Percentiles rank a stretch among this genome's conserved stretches.
These are phyloP conservation scores for Nemoura dubitans DNA, from an alignment of 2,888 invertebrate genomes.

Conservation along the genomic window DNA sequence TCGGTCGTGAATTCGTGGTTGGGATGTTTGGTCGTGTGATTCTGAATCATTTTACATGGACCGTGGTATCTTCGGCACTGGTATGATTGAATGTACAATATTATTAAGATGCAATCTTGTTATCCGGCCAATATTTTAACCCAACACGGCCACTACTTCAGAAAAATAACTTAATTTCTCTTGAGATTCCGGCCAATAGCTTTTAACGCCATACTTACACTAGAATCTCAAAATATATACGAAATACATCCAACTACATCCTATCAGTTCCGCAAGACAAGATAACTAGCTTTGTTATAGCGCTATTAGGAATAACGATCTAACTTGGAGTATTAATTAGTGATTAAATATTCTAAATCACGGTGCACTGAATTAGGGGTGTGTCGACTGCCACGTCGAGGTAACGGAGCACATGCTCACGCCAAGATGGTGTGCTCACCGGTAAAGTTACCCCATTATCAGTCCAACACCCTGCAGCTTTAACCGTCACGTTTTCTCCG, in stretches of 20 bases:
- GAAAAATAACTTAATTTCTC: too few relatives aligned
- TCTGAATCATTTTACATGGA: too few relatives aligned
- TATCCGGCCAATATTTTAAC: too few relatives aligned
- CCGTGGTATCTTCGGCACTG: too few relatives aligned
- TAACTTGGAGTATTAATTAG: not conserved
- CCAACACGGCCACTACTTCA: too few relatives aligned
- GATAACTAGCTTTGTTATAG: not conserved
- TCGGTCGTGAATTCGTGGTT: not conserved
- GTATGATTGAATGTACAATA: too few relatives aligned
- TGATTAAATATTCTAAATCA: slow-evolving; percentile 12
- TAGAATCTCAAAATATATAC: not conserved
- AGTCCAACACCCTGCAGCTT: not conserved
- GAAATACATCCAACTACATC: not conserved
- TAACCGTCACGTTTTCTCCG: not conserved
- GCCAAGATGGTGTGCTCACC: not conserved
- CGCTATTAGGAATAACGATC: not conserved
- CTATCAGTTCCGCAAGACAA: not conserved
- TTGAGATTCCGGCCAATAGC: not conserved
- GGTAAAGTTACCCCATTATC: not conserved
- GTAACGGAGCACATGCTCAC: not conserved
- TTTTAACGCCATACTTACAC: not conserved
- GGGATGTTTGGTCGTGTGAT: too few relatives aligned
- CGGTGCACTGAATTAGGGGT: not conserved
- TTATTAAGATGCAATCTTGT: too few relatives aligned
- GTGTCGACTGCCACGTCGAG: not conserved